Base-by-base conservation (phyloP, 2,888 invertebrate species). In the Metallyticus violacea region DNA sequence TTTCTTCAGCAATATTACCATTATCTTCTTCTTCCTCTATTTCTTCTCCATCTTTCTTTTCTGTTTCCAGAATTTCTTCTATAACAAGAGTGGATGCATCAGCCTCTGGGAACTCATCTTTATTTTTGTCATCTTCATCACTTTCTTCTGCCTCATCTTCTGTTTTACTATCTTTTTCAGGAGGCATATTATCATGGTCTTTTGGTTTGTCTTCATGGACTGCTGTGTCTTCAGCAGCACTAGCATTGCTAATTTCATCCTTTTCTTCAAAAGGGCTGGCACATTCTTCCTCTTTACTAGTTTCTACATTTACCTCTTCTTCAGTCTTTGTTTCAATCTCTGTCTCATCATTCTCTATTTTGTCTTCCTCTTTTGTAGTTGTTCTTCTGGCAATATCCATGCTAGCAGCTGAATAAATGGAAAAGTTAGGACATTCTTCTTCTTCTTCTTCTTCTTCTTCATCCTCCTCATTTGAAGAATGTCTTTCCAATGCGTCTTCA, bases 351-450 rank as follows among this genome's bases (percentile, higher is more conserved):
- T 77, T 84, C 26, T 62, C 88, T 29, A 15, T 29, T 77, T 79
- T 40, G 22, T 81, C 89, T 78, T 87, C 88, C 28, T 89, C 86
- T 77, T 91, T 91, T 87, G 92, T 91, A 85, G 91, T 93, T 0
- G 93, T 92, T 82, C 93, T 93, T 89, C 94, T 93, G 0, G 96
- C 96, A 85, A 96, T 94, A 89, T 95, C 95, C 90, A 96, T 95
- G 88, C 96, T 96, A 89, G 96, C 95, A 7, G 96, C 95, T 0
- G 97, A 97, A 91, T 97, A 97, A 89, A 97, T 96, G 15, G 96
- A 96, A 91, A 97, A 97, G 91, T 97, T 97, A 5, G 97, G 97
- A 91, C 97, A 97, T 89, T 96, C 96, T 0, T 96, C 95, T 88
- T 78, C 85, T 9, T 94, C 93, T 1, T 92, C 92, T 87, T 92